These are phyloP conservation scores for Eupithecia vulgata DNA, from an alignment of 2,888 invertebrate genomes.

Conservation along the genomic window DNA sequence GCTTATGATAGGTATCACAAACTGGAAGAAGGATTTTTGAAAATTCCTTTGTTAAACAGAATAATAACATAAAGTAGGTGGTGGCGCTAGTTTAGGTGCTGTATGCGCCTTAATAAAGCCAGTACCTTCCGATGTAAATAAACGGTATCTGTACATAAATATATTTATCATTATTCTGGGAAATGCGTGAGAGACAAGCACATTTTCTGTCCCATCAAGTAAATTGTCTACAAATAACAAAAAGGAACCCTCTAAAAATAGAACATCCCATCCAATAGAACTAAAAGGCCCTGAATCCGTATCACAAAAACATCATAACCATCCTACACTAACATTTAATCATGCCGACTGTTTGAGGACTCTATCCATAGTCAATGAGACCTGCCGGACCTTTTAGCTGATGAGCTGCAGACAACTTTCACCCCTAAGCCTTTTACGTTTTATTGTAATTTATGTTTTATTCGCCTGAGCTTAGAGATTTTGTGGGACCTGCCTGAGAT, in stretches of 20 bases:
- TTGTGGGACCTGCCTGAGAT: constrained; percentile 37
- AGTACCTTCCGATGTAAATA: too few species aligned
- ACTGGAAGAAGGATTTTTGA: too few species aligned
- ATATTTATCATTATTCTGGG: background rate
- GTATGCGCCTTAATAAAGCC: too few species aligned
- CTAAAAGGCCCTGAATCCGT: constrained; percentile 14
- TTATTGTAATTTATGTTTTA: constrained; percentile 52
- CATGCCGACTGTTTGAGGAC: constrained; percentile 45
- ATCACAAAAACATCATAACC: constrained; percentile 37
- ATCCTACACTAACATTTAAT: constrained; percentile 40
- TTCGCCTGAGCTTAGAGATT: constrained; percentile 43
- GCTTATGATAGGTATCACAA: too few species aligned
- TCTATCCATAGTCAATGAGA: constrained; percentile 74
- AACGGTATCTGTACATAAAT: too few species aligned
- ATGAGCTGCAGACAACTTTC: constrained; percentile 59
- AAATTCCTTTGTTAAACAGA: too few species aligned
- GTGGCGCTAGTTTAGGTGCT: too few species aligned
- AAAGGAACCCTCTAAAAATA: background rate
- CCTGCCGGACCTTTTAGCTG: constrained; percentile 67
- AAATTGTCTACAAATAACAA: background rate
- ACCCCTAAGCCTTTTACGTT: constrained; percentile 52
- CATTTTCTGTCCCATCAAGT: background rate
- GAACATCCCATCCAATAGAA: constrained; percentile 12
- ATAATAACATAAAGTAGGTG: too few species aligned
- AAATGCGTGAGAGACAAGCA: background rate